A percentile compares a stretch with the other conserved stretches of the same genome.
These are phyloP conservation scores for Drepana falcataria DNA, from an alignment of 2,888 invertebrate genomes.

Conservation along the genomic window DNA sequence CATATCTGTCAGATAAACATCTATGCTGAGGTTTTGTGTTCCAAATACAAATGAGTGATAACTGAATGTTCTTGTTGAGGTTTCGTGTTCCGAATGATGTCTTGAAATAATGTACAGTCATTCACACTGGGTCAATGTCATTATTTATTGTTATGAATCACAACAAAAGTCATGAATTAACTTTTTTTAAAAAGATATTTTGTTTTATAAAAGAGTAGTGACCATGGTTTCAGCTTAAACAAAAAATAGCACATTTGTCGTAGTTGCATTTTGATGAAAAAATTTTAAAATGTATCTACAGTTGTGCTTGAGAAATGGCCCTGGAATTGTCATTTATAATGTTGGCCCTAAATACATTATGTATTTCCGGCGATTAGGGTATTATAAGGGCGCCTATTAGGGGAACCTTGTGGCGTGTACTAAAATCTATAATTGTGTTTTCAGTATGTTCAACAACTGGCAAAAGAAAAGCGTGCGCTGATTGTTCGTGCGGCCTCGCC, in stretches of 20 bases:
- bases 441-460: constrained; percentile 91
- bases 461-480: constrained; percentile 97
- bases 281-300: too few relatives aligned
- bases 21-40: constrained; percentile 44
- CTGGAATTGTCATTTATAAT: too few relatives aligned
- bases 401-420: constrained; percentile 4
- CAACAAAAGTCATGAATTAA: constrained; percentile 8
- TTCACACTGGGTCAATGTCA: constrained; percentile 24
- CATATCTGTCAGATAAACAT: constrained; percentile 19
- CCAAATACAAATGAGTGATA: constrained; percentile 16
- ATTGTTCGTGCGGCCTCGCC: constrained; percentile 98
- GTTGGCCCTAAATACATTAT: too few relatives aligned
- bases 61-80: constrained; percentile 30
- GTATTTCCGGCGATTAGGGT: too few relatives aligned
- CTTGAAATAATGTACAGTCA: constrained; percentile 22
- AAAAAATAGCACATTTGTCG: too few relatives aligned
- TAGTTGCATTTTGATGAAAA: too few relatives aligned
- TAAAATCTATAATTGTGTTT: constrained; percentile 18
- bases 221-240: too few relatives aligned
- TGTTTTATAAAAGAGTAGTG: too few relatives aligned
- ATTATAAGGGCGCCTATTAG: too few relatives aligned
- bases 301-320: too few relatives aligned
- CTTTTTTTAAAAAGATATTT: neutral
- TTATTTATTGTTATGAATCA: constrained; percentile 12
- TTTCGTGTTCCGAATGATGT: constrained; percentile 48